A percentile compares a stretch with the other conserved stretches of the same genome.
Evolutionary conservation across 2,888 invertebrate genomes (phyloP).

Genomic region (Luperina nickerlii): DNA sequence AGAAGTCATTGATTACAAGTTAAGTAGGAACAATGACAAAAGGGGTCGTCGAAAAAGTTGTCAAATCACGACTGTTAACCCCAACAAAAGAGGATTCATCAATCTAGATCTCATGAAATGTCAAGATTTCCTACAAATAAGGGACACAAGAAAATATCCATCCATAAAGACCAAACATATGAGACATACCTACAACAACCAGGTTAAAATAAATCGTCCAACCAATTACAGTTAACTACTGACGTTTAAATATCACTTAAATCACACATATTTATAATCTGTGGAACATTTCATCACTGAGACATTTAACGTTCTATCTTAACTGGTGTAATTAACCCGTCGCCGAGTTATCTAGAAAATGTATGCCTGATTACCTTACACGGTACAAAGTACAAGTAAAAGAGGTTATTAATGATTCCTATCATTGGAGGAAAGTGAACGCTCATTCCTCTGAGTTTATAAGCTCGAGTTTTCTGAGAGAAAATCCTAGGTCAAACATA

Average conservation of each 20-base stretch:
- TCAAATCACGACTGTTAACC: not conserved
- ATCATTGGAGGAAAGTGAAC: slow-evolving; percentile 34
- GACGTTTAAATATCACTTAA: slow-evolving; percentile 67
- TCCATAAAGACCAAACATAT: slow-evolving; percentile 6
- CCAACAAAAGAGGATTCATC: not conserved
- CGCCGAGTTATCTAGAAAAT: slow-evolving; percentile 66
- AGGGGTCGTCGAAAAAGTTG: not conserved
- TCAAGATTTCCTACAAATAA: not conserved
- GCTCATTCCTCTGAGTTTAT: slow-evolving; percentile 13
- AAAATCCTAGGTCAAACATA: not conserved
- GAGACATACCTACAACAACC: slow-evolving; percentile 14
- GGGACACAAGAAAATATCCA: not conserved
- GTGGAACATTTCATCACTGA: slow-evolving; percentile 69
- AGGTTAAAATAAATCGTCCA: slow-evolving; percentile 51
- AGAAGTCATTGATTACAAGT: not conserved
- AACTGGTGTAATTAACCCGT: slow-evolving; percentile 70
- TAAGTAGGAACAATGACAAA: not conserved
- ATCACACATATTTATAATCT: slow-evolving; percentile 70
- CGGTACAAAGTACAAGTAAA: slow-evolving; percentile 48
- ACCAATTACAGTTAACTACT: slow-evolving; percentile 59
- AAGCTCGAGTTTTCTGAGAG: not conserved
- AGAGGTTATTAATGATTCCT: slow-evolving; percentile 38
- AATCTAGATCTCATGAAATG: not conserved
- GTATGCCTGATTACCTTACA: slow-evolving; percentile 63
- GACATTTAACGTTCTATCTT: slow-evolving; percentile 68